A percentile compares a stretch with the other conserved stretches of the same genome.
These are phyloP conservation scores for Crotalus horridus DNA, from an alignment of 2,113 vertebrate genomes.

Conservation along the genomic window DNA sequence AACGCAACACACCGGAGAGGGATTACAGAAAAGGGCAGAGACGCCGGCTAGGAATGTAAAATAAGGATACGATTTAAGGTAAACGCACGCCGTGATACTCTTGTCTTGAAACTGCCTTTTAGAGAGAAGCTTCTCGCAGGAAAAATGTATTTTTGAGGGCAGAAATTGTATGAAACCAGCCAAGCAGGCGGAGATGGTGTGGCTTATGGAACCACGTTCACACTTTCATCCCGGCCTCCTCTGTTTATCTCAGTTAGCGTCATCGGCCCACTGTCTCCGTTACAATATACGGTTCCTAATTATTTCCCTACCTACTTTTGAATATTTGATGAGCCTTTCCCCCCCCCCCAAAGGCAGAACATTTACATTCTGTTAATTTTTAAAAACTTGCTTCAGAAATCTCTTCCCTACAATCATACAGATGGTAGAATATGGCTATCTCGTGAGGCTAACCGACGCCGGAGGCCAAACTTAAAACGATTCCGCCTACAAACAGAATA, in stretches of 20 bases:
- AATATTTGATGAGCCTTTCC: not conserved
- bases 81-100: not conserved
- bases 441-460: no score
- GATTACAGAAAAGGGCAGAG: not conserved
- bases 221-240: not conserved
- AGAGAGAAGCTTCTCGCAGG: not conserved
- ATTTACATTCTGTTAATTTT: not conserved
- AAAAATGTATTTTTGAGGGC: not conserved
- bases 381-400: not conserved
- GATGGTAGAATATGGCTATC: not conserved
- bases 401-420: not conserved
- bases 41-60: not conserved
- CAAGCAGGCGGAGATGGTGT: not conserved
- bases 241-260: not conserved
- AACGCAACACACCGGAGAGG: accelerated
- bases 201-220: not conserved
- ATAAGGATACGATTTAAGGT: not conserved
- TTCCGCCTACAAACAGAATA: no score
- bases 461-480: not conserved
- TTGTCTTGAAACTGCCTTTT: not conserved
- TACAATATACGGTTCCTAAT: not conserved
- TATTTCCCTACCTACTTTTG: not conserved
- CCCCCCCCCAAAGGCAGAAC: not conserved
- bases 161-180: not conserved
- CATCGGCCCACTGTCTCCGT: not conserved